phyloP scores from a whole-genome alignment of 2,113 vertebrate genomes.

The Lamprologus ornatipinnis region DNA sequence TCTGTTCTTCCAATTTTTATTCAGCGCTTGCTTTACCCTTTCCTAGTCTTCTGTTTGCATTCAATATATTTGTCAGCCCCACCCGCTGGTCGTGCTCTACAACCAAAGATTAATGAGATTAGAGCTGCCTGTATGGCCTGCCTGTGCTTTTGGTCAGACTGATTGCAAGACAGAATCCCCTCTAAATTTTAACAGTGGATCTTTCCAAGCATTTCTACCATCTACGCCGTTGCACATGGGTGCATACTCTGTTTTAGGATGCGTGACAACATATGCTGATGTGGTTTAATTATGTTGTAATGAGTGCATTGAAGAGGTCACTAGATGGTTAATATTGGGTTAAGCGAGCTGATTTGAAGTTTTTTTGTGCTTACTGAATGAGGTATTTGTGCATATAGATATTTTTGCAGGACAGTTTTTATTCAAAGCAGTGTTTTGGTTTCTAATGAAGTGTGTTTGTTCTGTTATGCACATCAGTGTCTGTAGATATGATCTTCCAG shows the following conservation, averaged over 20 bases:
- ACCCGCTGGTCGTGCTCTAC: neutral
- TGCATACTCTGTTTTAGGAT: neutral
- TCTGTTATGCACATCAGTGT: neutral
- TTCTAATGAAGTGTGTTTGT: neutral
- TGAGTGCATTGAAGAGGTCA: neutral
- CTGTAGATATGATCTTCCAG: neutral
- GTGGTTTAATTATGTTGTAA: neutral
- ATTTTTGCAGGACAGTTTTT: neutral
- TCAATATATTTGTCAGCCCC: neutral
- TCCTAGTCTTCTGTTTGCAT: neutral
- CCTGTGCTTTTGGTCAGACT: neutral
- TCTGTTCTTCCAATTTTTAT: neutral
- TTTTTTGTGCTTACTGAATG: neutral
- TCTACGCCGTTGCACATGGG: neutral
- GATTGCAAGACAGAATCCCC: neutral
- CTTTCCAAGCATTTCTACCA: neutral
- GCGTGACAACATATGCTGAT: neutral
- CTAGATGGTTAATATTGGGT: neutral
- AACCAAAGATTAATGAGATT: conserved; percentile 18
- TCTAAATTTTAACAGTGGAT: neutral
- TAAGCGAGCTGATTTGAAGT: neutral
- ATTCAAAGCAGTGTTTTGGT: neutral
- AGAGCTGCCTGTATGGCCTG: neutral
- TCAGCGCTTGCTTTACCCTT: neutral
- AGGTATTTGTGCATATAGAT: neutral